These are phyloP conservation scores for Molossus molossus DNA, from an alignment of 2,797 vertebrate genomes.

Conservation along the genomic window DNA sequence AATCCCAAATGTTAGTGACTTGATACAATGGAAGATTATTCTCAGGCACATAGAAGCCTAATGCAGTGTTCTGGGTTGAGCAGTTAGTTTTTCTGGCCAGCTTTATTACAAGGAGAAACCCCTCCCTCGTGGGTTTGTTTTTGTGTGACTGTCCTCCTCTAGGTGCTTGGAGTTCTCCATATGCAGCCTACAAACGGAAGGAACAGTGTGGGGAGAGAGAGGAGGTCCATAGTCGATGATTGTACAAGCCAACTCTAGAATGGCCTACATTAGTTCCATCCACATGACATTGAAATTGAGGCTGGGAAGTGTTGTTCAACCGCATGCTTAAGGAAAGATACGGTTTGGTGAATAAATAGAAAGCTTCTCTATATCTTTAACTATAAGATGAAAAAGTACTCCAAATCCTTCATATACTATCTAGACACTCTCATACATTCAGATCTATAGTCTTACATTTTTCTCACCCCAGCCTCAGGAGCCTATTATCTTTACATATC, in stretches of 20 bases:
- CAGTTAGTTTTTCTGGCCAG: background rate
- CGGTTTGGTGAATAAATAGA: background rate
- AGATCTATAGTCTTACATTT: background rate
- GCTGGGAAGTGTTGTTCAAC: background rate
- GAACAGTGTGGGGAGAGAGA: background rate
- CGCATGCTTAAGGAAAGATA: background rate
- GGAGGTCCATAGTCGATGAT: background rate
- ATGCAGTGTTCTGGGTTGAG: background rate
- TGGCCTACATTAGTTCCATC: background rate
- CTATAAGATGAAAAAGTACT: background rate
- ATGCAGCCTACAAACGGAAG: background rate
- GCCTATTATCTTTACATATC: background rate
- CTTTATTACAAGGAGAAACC: background rate
- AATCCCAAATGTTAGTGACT: background rate
- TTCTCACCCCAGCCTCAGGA: background rate
- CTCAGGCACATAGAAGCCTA: background rate
- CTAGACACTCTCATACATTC: background rate
- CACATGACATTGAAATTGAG: background rate
- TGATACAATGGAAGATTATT: background rate
- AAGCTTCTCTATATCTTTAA: background rate
- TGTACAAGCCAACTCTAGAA: background rate
- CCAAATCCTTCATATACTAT: background rate
- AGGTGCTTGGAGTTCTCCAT: background rate
- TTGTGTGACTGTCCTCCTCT: background rate
- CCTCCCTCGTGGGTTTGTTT: background rate